Conservation (phyloP, 2,888 invertebrate genomes). For the Lasioglossum figueresi region DNA sequence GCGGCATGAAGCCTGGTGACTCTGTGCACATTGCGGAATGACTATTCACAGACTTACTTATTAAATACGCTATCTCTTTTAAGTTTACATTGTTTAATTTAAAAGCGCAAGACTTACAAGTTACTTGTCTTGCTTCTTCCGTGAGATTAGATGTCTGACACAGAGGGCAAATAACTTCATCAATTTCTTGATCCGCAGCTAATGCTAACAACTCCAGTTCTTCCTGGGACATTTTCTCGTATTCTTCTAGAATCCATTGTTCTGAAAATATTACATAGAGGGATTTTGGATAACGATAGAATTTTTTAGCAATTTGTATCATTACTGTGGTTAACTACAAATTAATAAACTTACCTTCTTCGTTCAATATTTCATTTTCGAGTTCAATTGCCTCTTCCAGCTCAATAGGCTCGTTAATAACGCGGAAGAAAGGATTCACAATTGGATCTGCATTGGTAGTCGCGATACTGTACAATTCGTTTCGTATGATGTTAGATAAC, state of each 20-base stretch:
- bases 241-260: constrained; percentile 80
- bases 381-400: constrained; percentile 74
- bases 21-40: constrained; percentile 74
- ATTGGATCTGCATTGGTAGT: constrained; percentile 52
- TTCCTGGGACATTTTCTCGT: constrained; percentile 76
- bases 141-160: constrained; percentile 78
- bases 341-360: constrained; percentile 73
- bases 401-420: constrained; percentile 57
- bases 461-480: constrained; percentile 75
- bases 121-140: constrained; percentile 65
- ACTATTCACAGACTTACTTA: constrained; percentile 70
- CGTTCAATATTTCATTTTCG: constrained; percentile 73
- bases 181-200: constrained; percentile 72
- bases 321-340: neutral
- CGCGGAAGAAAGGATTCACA: constrained; percentile 29
- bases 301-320: neutral
- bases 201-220: constrained; percentile 76
- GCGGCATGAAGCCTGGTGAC: constrained; percentile 74
- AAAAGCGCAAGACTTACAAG: constrained; percentile 77
- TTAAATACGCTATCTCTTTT: constrained; percentile 70
- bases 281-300: neutral
- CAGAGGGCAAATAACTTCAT: constrained; percentile 81
- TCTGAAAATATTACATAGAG: constrained; percentile 64
- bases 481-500: constrained; percentile 76
- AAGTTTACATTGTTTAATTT: constrained; percentile 70